Conservation (phyloP, 2,113 vertebrate species). For the Oryzias woworae region DNA sequence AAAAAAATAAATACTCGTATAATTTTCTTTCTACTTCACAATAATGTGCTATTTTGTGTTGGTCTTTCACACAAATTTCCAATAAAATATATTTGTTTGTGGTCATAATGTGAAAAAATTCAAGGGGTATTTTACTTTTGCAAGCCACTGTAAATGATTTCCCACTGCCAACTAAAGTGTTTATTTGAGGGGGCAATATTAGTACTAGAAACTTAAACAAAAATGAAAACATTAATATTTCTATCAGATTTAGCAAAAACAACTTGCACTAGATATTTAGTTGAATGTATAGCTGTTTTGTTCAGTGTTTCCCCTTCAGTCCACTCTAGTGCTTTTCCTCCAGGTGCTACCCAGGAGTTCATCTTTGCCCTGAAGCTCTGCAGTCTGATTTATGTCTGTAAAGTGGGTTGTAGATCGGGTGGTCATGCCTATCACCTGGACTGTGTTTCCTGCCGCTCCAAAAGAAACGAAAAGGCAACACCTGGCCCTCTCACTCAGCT, state of each 20-base stretch:
- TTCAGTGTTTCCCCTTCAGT: too few species aligned
- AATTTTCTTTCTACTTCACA: too few species aligned
- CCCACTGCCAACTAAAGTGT: too few species aligned
- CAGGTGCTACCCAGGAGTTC: slow-evolving; percentile 33
- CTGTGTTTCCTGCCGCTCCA: slow-evolving; percentile 40
- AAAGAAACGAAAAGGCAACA: slow-evolving; percentile 44
- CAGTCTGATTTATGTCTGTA: slow-evolving; percentile 49
- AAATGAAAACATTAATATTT: neutral
- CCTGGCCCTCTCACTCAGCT: slow-evolving; percentile 64
- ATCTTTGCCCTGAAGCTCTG: slow-evolving; percentile 28
- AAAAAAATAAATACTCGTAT: too few species aligned
- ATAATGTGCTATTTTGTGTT: too few species aligned
- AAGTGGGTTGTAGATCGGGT: slow-evolving; percentile 40
- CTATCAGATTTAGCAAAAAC: neutral
- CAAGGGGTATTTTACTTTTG: too few species aligned
- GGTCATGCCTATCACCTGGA: slow-evolving; percentile 63
- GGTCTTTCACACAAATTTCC: too few species aligned
- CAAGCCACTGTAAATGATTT: too few species aligned
- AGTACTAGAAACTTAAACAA: neutral
- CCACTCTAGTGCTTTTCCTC: neutral
- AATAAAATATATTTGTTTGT: too few species aligned
- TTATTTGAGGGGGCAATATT: too few species aligned
- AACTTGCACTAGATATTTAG: neutral
- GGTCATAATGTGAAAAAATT: too few species aligned
- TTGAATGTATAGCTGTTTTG: neutral